Evolutionary conservation across 2,888 invertebrate species (phyloP), one percentile per base, ranked within the genome.

Genomic region (Orchestes rusci): DNA sequence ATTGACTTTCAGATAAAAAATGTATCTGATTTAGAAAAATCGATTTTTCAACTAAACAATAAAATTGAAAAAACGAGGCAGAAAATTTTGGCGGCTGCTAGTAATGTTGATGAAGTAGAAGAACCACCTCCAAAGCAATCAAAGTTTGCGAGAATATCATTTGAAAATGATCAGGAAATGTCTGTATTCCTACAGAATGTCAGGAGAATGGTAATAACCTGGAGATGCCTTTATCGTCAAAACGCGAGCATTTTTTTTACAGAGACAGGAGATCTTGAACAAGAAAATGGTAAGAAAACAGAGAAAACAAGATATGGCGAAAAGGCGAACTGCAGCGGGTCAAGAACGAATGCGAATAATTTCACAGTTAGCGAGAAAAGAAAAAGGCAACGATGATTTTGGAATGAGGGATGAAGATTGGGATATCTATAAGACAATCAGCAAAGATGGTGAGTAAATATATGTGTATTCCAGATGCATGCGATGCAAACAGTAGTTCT

Each of bases 261-360:
- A 74, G 73, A 78, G 82, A 56, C 77, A 82, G 68, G 84, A 86
- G 59, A 75, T 93, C 56, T 59, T 84, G 33, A 77, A 78, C 2
- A 80, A 82, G 16, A 82, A 88, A 51, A 75, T 80, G 57, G 76
- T 78, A 0, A 75, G 92, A 3, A 80, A 84, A 48, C 86, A 90
- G 62, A 77, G 86, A 2, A 82, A 88, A 44, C 80, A 84, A 56
- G 93, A 93, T 56, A 87, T 92, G 84, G 87, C 88, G 33, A 83
- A 84, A 63, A 75, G 94, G 17, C 77, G 92, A 59, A 94, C 93
- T 29, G 87, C 84, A 30, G 94, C 94, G 0, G 92, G 93, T 2
- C 93, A 93, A 58, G 92, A 94, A 69, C 76, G 94, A 56, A 95
- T 95, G 94, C 77, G 91, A 55, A 85, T 94, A 55, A 92, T 95